phyloP scores from a whole-genome alignment of 1,140 invertebrate species.

The Pseudobourletiella spinata region DNA sequence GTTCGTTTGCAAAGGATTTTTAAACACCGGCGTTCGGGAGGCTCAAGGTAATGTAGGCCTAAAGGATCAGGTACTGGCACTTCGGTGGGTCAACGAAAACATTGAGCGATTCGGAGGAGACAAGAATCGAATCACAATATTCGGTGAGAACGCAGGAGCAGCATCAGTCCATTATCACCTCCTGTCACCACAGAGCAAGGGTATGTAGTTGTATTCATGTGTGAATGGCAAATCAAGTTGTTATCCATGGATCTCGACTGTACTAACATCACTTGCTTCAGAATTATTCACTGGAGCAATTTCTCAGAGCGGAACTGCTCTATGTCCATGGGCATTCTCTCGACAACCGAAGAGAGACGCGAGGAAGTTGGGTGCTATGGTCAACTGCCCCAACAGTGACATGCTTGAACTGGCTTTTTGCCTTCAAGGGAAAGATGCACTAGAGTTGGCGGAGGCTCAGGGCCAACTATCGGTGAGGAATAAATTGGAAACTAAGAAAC shows the following conservation, averaged over 20 bases:
- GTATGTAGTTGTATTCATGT: neutral
- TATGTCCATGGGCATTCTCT: constrained; percentile 22
- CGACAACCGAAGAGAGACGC: constrained; percentile 6
- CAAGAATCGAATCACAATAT: constrained; percentile 74
- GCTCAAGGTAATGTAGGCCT: constrained; percentile 17
- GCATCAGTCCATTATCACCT: constrained; percentile 22
- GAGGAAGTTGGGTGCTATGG: constrained; percentile 12
- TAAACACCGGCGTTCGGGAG: constrained; percentile 7
- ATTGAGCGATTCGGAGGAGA: constrained; percentile 6
- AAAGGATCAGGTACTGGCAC: constrained; percentile 16
- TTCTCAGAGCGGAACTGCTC: constrained; percentile 17
- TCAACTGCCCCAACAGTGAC: constrained; percentile 14
- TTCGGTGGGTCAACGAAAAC: constrained; percentile 17
- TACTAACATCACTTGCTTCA: neutral
- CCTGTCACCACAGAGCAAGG: constrained; percentile 8
- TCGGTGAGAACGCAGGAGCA: constrained; percentile 84
- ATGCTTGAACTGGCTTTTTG: constrained; percentile 9
- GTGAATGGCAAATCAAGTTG: neutral
- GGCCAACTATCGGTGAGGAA: constrained; percentile 1
- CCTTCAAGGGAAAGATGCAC: constrained; percentile 16
- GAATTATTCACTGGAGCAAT: constrained; percentile 18
- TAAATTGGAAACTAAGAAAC: no score
- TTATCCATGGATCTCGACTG: neutral
- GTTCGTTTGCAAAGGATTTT: constrained; percentile 13
- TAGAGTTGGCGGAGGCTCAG: constrained; percentile 5